Conservation (phyloP, 1,140 invertebrate species). For the Diabrotica virgifera region DNA sequence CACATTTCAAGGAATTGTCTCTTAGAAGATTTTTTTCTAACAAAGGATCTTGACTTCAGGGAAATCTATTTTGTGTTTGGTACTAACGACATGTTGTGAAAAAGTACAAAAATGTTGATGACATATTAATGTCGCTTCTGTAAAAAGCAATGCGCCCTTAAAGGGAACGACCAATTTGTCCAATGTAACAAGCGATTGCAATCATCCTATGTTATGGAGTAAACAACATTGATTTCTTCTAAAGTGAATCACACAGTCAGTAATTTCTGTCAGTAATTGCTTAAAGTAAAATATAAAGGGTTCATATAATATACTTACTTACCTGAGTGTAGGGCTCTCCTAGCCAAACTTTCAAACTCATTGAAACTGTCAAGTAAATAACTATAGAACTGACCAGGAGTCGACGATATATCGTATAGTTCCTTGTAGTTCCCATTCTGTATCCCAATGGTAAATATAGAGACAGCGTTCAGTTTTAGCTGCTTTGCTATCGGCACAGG, state of each 20-base stretch:
- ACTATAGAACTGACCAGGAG: slow-evolving; percentile 62
- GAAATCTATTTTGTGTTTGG: no score
- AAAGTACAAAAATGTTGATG: no score
- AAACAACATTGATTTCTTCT: no score
- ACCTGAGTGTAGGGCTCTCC: slow-evolving; percentile 69
- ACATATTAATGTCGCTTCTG: no score
- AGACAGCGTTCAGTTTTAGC: slow-evolving; percentile 54
- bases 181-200: neutral
- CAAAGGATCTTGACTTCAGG: no score
- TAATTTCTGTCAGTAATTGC: neutral
- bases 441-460: slow-evolving; percentile 66
- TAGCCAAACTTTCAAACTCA: slow-evolving; percentile 68
- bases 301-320: slow-evolving; percentile 25
- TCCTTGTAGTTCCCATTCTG: slow-evolving; percentile 66
- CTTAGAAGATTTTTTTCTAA: no score
- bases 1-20: no score
- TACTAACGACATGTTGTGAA: no score
- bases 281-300: neutral
- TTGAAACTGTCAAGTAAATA: slow-evolving; percentile 69
- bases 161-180: no score
- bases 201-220: neutral
- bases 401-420: slow-evolving; percentile 63
- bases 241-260: no score
- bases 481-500: slow-evolving; percentile 58
- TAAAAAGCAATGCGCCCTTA: no score